Base-by-base conservation (phyloP, 1,140 invertebrate genomes). In the Prorops nasuta region DNA sequence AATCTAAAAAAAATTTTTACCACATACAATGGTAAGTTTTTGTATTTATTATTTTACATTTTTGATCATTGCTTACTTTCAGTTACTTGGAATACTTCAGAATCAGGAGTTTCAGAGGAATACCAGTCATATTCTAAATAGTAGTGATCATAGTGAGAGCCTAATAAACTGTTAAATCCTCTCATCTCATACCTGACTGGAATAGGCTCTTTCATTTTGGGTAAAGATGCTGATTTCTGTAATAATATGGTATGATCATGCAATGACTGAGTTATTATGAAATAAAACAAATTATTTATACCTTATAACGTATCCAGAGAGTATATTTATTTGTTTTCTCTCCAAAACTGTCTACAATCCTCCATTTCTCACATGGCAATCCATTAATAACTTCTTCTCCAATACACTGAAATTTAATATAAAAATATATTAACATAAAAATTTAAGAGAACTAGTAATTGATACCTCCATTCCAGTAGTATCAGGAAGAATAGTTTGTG, bases 111-210 rank as follows among this genome's bases (percentile, higher is more conserved):
- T 19, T 86, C 84, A 18, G 82, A 79, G 14, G 81, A 80, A 62
- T 86, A 96, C 62, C 83, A 84, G 43, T 84, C 81, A 66, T 98
- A 98, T 19, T 88, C 82, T 18, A 98, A 66, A 71, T 92, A 91
- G 68, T 98, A 98, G 76, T 96, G 93, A 77, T 98, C 95, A 66
- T 92, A 98, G 76, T 98, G 95, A 6, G 94, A 97, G 1, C 94
- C 94, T 1, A 98, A 78, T 1, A 98, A 79, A 0, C 86, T 86
- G 69, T 98, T 96, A 71, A 86, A 98, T 12, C 94, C 94, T 63
- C 84, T 85, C 94, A 97, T 97, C 75, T 95, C 90, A 75, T 96
- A 97, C 41, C 86, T 85, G 17, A 90, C 77, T 10, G 90, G 89
- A 53, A 84, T 78, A 19, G 81, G 72, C 64, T 77, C 76, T 35